Evolutionary conservation across 2,888 invertebrate species (phyloP).

Genomic region (Hofmannophila pseudospretella): DNA sequence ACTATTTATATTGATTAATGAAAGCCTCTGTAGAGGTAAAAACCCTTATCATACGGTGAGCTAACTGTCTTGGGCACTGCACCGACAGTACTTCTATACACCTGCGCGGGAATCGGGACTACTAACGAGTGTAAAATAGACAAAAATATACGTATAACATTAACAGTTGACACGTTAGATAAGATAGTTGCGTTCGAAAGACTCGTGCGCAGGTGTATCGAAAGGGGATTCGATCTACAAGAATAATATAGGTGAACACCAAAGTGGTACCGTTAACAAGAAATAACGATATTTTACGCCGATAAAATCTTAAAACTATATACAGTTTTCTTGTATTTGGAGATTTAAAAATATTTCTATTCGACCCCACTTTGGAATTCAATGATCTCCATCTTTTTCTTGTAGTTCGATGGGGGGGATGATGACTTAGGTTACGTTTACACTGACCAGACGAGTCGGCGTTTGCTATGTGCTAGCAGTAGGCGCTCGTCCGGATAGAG

Average conservation of each 20-base stretch:
- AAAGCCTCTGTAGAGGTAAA: constrained; percentile 56
- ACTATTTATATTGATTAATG: constrained; percentile 71
- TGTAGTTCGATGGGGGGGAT: constrained; percentile 19
- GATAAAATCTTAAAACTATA: too few species aligned
- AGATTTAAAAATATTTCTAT: too few species aligned
- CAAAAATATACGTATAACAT: constrained; percentile 4
- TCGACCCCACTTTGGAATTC: too few species aligned
- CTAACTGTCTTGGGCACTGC: constrained; percentile 16
- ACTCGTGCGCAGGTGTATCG: constrained; percentile 31
- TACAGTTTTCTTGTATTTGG: too few species aligned
- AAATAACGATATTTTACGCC: too few species aligned
- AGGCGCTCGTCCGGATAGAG: neutral
- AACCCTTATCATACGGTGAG: constrained; percentile 36
- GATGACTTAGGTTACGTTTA: constrained; percentile 16
- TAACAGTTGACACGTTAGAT: neutral
- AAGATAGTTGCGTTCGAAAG: neutral
- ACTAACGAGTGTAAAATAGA: constrained; percentile 3
- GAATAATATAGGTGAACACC: too few species aligned
- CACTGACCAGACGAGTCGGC: constrained; percentile 2
- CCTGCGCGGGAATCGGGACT: constrained; percentile 21
- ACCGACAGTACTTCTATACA: constrained; percentile 29
- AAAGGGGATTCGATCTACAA: too few species aligned
- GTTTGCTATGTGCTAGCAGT: neutral
- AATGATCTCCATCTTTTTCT: too few species aligned
- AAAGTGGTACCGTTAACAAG: too few species aligned